Conservation (phyloP, 1,140 invertebrate genomes). For the Parapsyche elsis region DNA sequence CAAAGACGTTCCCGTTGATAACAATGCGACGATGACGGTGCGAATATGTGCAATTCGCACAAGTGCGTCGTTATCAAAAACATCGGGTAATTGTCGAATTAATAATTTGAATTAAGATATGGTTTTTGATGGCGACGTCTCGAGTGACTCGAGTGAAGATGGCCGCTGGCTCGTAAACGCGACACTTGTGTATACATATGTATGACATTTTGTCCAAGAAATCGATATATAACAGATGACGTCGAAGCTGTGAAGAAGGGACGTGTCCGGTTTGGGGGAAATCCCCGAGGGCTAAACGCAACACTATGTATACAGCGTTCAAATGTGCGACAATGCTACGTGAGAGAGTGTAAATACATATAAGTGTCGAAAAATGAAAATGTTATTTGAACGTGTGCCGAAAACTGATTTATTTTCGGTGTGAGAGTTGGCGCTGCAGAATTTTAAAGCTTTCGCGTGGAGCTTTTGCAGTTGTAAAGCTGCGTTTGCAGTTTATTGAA, state of each 20-base stretch:
- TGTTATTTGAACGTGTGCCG: no score
- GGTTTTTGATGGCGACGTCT: no score
- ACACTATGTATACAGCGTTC: neutral
- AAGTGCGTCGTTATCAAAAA: no score
- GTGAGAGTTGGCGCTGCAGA: no score
- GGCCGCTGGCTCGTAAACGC: no score
- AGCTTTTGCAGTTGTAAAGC: no score
- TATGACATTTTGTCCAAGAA: constrained; percentile 31
- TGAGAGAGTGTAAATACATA: neutral
- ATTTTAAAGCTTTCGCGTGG: no score
- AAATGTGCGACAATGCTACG: neutral
- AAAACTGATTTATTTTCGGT: no score
- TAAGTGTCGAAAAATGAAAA: neutral
- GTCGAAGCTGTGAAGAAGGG: constrained; percentile 44
- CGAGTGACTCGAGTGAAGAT: no score
- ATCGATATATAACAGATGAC: constrained; percentile 43
- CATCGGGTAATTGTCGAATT: no score
- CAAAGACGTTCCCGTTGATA: constrained; percentile 37
- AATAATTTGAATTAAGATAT: no score
- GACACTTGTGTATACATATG: neutral
- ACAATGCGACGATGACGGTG: constrained; percentile 13
- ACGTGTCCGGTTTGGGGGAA: constrained; percentile 35
- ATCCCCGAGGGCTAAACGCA: neutral
- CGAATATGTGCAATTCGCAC: neutral
- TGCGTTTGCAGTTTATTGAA: no score